Evolutionary conservation across 2,888 invertebrate species (phyloP).

Genomic region (Morinoia aosen): DNA sequence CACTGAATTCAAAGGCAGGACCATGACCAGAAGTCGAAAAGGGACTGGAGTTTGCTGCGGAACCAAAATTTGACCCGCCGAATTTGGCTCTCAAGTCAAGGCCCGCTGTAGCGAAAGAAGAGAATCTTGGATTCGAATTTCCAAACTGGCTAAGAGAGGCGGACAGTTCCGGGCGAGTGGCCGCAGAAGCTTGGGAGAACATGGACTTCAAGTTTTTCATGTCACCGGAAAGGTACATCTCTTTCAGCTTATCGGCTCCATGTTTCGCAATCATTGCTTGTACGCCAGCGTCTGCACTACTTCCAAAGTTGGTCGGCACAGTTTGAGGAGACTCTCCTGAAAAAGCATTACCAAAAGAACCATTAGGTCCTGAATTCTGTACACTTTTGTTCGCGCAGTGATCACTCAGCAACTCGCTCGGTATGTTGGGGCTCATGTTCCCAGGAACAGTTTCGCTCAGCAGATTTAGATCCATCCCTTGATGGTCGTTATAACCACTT

Average conservation of each 20-base stretch:
- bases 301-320: not conserved
- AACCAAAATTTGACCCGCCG: not conserved
- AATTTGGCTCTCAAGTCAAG: not conserved
- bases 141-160: too few relatives aligned
- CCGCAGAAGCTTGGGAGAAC: conserved; percentile 26
- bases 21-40: not conserved
- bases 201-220: conserved; percentile 37
- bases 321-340: not conserved
- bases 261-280: conserved; percentile 39
- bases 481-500: not conserved
- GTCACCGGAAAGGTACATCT: conserved; percentile 1
- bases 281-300: not conserved
- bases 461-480: not conserved
- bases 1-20: not conserved
- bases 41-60: not conserved
- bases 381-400: not conserved
- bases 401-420: not conserved
- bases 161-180: not conserved
- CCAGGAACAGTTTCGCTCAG: not conserved
- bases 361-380: not conserved
- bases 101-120: not conserved
- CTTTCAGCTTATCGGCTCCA: conserved; percentile 36
- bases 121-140: not conserved
- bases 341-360: not conserved
- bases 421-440: not conserved